Evolutionary conservation across 2,888 invertebrate species (phyloP).

Genomic region (Tubulanus polymorphus): DNA sequence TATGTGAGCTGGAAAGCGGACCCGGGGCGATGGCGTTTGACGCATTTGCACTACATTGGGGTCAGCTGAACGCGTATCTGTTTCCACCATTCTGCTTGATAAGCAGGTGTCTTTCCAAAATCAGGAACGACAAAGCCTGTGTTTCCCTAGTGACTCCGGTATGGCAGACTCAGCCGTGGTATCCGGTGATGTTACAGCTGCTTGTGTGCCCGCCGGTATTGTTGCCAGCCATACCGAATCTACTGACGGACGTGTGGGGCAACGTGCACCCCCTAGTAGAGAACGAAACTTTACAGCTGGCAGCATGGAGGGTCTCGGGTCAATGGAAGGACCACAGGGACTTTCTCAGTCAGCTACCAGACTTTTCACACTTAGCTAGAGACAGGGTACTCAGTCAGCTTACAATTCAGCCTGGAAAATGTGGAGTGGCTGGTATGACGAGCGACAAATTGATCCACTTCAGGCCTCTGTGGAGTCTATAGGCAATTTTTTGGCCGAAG

Average conservation of each 20-base stretch:
- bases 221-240: not conserved
- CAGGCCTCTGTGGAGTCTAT: conserved; percentile 10
- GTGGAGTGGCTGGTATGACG: conserved; percentile 13
- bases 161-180: conserved; percentile 12
- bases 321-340: not conserved
- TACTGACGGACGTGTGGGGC: not conserved
- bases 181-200: conserved; percentile 5
- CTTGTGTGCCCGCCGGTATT: conserved; percentile 3
- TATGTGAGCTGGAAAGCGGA: conserved; percentile 11
- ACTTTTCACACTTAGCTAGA: conserved; percentile 4
- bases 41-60: conserved; percentile 6
- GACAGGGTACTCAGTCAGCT: conserved; percentile 8
- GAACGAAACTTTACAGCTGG: conserved; percentile 1
- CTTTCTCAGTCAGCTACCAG: conserved; percentile 11
- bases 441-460: conserved; percentile 11
- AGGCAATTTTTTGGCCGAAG: conserved; percentile 5
- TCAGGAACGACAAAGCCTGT: not conserved
- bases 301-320: conserved; percentile 13
- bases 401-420: conserved; percentile 12
- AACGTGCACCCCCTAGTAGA: conserved; percentile 5
- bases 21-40: not conserved
- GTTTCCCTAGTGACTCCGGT: conserved; percentile 6
- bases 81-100: conserved; percentile 10
- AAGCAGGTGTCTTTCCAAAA: conserved; percentile 2
- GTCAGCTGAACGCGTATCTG: conserved; percentile 1